Base-by-base conservation (phyloP, 2,797 vertebrate genomes). In the Microcaecilia unicolor region DNA sequence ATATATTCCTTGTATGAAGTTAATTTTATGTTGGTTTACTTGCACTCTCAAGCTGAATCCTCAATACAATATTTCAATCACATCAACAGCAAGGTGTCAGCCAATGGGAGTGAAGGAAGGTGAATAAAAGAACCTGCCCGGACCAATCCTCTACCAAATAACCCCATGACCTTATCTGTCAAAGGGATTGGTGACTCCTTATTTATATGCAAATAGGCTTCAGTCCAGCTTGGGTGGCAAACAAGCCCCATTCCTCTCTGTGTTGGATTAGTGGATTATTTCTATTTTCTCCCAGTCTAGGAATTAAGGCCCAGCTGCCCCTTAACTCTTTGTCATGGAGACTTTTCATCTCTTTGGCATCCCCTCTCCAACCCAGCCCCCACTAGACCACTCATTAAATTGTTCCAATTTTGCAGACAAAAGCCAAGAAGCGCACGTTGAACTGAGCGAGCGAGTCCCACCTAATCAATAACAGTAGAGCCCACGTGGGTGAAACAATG, bases 201-300 rank as follows among this genome's bases (percentile, higher is more conserved):
- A 89, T 91, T 92, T 88, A 83, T 79, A 78, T 89, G 85, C 83
- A 89, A 90, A 88, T 87, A 73, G 65, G 66, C 81, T 71, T 79
- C 70, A 83, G 73, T 74, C 75, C 79, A 75, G 76, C 65, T 77
- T 85, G 84, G 86, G 84, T 81, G 85, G 82, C 69, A 78, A 67
- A 74, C 75, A 74, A 78, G 78, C 71, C 82, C 79, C 24, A 0
- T 78, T 81, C 76, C 55, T 32, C 76, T 74, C 61, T 61, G 57
- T 74, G 75, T 82, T 78, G 87, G 87, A 87, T 91, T 89, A 89
- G 83, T 72, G 90, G 87, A 90, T 96, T 92, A 93, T 84, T 81
- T 81, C 66, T 45, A 59, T 78, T 80, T 83, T 76, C 74, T 74
- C 80, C 79, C 80, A 69, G 58, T 77, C 80, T 74, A 59, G 67